Evolutionary conservation across 2,888 invertebrate genomes (phyloP), one percentile per base, ranked within the genome.

Genomic region (Nudaria mundana): DNA sequence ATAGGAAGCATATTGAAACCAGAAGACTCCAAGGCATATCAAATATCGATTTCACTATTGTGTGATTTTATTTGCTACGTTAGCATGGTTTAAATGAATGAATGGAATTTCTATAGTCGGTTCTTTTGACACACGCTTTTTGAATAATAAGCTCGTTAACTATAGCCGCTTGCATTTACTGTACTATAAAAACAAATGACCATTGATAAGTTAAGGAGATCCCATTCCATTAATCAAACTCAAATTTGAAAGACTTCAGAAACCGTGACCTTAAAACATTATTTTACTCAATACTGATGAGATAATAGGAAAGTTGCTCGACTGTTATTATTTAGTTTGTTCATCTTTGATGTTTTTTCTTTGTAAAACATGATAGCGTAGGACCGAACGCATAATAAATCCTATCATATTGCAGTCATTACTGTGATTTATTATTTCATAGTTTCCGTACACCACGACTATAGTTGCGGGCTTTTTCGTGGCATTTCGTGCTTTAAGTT

Each of bases 381-480:
- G 20, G 36, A 35, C 36, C 40, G n/a, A 51, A 49, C 53, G 56
- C 56, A 60, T 60, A 53, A 64, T 68, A 66, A 65, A 66, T 66
- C 56, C 38, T 55, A 56, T 51, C 49, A 50, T 53, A 53, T 48
- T 43, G 46, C 60, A 50, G 49, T 55, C 68, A 80, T 79, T 77
- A 78, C 64, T 51, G 67, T 79, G 79, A 83, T 82, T 81, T 80
- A 81, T 76, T 75, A 74, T 79, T 75, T 72, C 70, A 71, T 73
- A 67, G 71, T 78, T 78, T 73, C 73, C 72, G 63, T 67, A 63
- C 62, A 64, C 72, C 74, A 76, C 75, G 80, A 73, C 63, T 61
- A 60, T 60, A 59, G 66, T 63, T 65, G 62, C 59, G 60, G 65
- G 65, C 65, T 63, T 66, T 70, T 60, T 66, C 73, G 69, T 71